A percentile compares a stretch with the other conserved stretches of the same genome.
phyloP scores from a whole-genome alignment of 2,888 invertebrate genomes.

The Globia sparganii region DNA sequence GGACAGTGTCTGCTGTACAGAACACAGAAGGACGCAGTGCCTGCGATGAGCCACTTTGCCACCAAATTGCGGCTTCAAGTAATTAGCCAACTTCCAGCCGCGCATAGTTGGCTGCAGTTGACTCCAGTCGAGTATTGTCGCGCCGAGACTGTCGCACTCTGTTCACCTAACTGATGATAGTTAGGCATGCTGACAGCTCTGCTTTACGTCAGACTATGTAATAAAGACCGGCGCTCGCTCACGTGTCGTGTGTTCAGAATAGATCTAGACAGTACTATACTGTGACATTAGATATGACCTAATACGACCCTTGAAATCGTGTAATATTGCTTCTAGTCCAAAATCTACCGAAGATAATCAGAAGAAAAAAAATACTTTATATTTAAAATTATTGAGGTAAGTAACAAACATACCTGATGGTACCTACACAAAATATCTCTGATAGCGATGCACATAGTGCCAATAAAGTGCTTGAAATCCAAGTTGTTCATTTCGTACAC shows the following conservation, averaged over 20 bases:
- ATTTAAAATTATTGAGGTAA: not conserved
- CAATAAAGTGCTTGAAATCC: slow-evolving; percentile 1
- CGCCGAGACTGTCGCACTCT: slow-evolving; percentile 10
- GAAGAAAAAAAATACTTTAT: not conserved
- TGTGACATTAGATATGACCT: not conserved
- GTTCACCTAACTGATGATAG: slow-evolving; percentile 31
- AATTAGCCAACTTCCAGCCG: slow-evolving; percentile 45
- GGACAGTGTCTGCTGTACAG: not conserved
- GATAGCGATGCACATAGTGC: not conserved
- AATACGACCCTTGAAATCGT: not conserved
- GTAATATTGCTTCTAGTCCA: not conserved
- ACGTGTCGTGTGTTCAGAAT: not conserved
- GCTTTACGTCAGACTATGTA: not conserved
- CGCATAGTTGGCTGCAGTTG: not conserved
- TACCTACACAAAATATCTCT: not conserved
- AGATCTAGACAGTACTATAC: not conserved
- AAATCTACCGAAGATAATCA: not conserved
- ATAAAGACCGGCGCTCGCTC: not conserved
- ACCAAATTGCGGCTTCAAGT: slow-evolving; percentile 48
- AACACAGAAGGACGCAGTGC: slow-evolving; percentile 2
- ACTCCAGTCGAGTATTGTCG: slow-evolving; percentile 7
- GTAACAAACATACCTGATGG: not conserved
- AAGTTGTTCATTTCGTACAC: slow-evolving; percentile 18
- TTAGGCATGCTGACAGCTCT: not conserved
- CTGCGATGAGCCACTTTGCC: slow-evolving; percentile 30